A percentile compares a stretch with the other conserved stretches of the same genome.
These are phyloP conservation scores for Propithecus coquereli DNA, from an alignment of 2,113 vertebrate species.

Conservation along the genomic window DNA sequence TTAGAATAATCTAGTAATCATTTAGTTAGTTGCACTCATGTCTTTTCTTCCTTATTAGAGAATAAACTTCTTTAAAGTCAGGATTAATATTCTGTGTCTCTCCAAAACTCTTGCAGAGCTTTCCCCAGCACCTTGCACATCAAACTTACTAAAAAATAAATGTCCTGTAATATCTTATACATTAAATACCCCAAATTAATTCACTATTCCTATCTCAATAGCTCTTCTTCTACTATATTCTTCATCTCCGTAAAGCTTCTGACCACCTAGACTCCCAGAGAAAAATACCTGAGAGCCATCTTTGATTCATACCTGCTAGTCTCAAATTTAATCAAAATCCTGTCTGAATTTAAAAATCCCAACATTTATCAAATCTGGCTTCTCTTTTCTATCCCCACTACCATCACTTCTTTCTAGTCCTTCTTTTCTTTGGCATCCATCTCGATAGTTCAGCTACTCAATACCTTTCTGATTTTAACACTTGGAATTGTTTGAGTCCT, in stretches of 20 bases:
- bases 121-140: not conserved
- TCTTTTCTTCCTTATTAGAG: not conserved
- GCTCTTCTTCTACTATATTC: not conserved
- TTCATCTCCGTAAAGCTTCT: not conserved
- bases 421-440: not conserved
- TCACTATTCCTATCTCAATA: not conserved
- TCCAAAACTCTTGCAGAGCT: not conserved
- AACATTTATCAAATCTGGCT: not conserved
- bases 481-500: not conserved
- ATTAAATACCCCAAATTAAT: not conserved
- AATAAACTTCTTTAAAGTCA: slow-evolving; percentile 9
- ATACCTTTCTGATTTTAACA: not conserved
- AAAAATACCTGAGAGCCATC: not conserved
- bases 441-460: not conserved
- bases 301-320: not conserved
- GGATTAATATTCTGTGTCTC: not conserved
- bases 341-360: not conserved
- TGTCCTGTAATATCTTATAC: not conserved
- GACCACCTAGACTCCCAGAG: not conserved
- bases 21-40: not conserved
- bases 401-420: not conserved
- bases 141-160: not conserved
- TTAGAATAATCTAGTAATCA: not conserved
- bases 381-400: not conserved
- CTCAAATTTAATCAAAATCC: not conserved